These are phyloP conservation scores for Tragelaphus buxtoni DNA, from an alignment of 2,113 vertebrate genomes.

Conservation along the genomic window DNA sequence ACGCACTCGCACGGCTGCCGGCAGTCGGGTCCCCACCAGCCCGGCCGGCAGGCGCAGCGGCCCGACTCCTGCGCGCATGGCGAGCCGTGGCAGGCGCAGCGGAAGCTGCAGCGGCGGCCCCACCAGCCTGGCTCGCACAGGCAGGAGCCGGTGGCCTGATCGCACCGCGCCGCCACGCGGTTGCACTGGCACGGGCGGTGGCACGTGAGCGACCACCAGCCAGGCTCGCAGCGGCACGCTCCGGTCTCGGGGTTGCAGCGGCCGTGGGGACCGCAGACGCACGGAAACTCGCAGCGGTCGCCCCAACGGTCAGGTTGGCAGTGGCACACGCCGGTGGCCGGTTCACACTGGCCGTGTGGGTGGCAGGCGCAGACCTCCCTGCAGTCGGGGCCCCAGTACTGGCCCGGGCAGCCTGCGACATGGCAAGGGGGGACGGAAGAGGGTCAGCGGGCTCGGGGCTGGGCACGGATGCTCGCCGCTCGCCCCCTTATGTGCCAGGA, in stretches of 20 bases:
- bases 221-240: constrained; percentile 87
- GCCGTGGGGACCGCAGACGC: constrained; percentile 85
- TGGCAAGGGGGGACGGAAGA: accelerated
- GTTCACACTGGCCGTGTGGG: constrained; percentile 88
- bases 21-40: constrained; percentile 87
- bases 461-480: accelerated
- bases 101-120: constrained; percentile 85
- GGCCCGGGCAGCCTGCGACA: constrained; percentile 86
- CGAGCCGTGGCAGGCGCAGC: constrained; percentile 85
- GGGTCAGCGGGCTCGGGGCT: background rate
- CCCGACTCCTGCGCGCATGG: constrained; percentile 86
- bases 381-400: constrained; percentile 95
- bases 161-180: constrained; percentile 76
- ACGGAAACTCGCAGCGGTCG: constrained; percentile 82
- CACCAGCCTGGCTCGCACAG: constrained; percentile 85
- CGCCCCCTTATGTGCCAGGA: background rate
- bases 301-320: constrained; percentile 90
- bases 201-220: constrained; percentile 90
- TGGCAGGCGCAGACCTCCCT: constrained; percentile 86
- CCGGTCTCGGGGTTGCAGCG: constrained; percentile 85
- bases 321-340: constrained; percentile 85
- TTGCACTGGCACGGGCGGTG: constrained; percentile 85
- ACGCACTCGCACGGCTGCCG: constrained; percentile 84
- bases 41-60: constrained; percentile 83
- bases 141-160: constrained; percentile 86